A percentile compares a stretch with the other conserved stretches of the same genome.
Evolutionary conservation across 2,888 invertebrate genomes (phyloP).

Genomic region (Abscondita cerata): DNA sequence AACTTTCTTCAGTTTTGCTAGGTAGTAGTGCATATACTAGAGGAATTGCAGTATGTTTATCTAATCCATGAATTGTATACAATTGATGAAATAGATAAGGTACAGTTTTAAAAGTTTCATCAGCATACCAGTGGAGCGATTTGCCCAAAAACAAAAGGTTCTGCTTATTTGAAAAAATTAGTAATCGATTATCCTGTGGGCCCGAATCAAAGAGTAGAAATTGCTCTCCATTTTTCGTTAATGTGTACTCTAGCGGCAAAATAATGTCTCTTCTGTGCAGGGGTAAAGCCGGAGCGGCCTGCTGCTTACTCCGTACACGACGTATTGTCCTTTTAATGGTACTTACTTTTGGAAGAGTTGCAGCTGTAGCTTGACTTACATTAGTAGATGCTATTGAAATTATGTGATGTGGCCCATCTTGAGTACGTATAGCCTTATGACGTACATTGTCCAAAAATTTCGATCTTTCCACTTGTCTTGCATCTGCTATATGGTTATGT

Average conservation of each 20-base stretch:
- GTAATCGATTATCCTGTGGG: too few relatives aligned
- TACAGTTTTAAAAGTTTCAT: conserved; percentile 36
- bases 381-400: background rate
- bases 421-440: conserved; percentile 1
- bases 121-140: conserved; percentile 30
- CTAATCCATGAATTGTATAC: conserved; percentile 36
- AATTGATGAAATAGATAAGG: conserved; percentile 37
- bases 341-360: conserved; percentile 3
- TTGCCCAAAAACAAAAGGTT: conserved; percentile 12
- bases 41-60: conserved; percentile 26
- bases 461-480: conserved; percentile 9
- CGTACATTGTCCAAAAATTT: conserved; percentile 7
- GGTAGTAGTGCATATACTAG: conserved; percentile 33
- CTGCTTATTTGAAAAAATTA: conserved; percentile 13
- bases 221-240: conserved; percentile 7
- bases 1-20: conserved; percentile 28
- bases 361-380: conserved; percentile 2
- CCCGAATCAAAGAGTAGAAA: conserved; percentile 12
- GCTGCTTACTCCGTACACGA: background rate
- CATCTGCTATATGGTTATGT: conserved; percentile 4
- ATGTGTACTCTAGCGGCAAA: conserved; percentile 7
- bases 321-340: conserved; percentile 18
- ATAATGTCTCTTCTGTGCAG: conserved; percentile 2
- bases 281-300: conserved; percentile 13
- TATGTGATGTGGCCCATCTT: conserved; percentile 5